phyloP scores from a whole-genome alignment of 1,140 invertebrate genomes.

The Rhagoletis pomonella region DNA sequence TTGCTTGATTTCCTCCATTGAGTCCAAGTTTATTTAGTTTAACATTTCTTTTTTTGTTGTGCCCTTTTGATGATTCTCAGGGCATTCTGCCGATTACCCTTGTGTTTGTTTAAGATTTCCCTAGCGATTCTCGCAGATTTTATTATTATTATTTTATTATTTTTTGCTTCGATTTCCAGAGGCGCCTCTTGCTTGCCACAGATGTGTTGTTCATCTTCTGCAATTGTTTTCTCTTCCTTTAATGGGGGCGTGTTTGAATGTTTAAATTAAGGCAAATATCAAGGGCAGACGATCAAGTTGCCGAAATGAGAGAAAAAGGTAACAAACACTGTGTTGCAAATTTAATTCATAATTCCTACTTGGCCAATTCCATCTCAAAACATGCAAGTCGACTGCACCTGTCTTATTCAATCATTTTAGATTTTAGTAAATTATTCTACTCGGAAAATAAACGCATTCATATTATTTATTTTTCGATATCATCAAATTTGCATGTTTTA shows the following conservation, averaged over 20 bases:
- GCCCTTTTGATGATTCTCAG: not conserved
- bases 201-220: not conserved
- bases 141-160: conserved; percentile 17
- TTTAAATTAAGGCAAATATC: conserved; percentile 50
- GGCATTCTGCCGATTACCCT: not conserved
- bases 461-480: no score
- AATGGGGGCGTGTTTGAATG: conserved; percentile 44
- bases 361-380: no score
- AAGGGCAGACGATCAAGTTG: conserved; percentile 9
- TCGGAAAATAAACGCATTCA: no score
- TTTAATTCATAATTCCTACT: no score
- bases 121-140: conserved; percentile 2
- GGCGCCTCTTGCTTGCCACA: not conserved
- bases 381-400: no score
- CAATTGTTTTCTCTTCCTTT: conserved; percentile 12
- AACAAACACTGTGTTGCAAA: not conserved
- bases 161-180: not conserved
- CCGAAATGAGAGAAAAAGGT: not conserved
- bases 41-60: not conserved
- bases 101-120: conserved; percentile 33
- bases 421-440: no score
- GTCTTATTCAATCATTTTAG: no score
- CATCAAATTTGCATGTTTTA: no score
- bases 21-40: not conserved
- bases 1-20: not conserved